A percentile compares a stretch with the other conserved stretches of the same genome.
Conservation (phyloP, 2,888 invertebrate genomes). For the Idaea biselata region DNA sequence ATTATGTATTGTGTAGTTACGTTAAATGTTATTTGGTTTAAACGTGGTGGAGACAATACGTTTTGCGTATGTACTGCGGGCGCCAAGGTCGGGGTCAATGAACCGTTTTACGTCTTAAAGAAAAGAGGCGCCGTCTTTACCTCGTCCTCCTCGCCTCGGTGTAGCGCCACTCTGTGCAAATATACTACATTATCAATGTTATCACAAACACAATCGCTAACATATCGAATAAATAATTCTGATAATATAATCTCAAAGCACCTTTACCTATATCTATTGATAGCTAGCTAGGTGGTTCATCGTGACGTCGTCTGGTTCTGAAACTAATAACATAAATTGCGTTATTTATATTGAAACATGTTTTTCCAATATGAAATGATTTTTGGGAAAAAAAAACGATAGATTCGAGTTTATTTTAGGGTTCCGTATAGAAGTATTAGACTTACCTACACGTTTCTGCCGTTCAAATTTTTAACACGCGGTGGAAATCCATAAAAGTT, state of each 20-base stretch:
- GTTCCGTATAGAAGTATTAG: too few relatives aligned
- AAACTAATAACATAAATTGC: constrained; percentile 3
- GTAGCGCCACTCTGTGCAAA: constrained; percentile 38
- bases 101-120: constrained; percentile 70
- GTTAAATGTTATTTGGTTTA: not conserved
- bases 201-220: constrained; percentile 12
- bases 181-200: constrained; percentile 37
- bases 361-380: too few relatives aligned
- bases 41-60: constrained; percentile 46
- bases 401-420: too few relatives aligned
- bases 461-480: too few relatives aligned
- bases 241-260: constrained; percentile 5
- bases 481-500: too few relatives aligned
- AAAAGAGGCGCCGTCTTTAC: constrained; percentile 42
- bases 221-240: constrained; percentile 15
- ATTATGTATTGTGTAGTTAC: not conserved
- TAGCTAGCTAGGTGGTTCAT: not conserved
- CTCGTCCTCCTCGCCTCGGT: constrained; percentile 18
- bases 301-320: constrained; percentile 3
- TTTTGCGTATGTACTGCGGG: constrained; percentile 52
- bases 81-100: constrained; percentile 74
- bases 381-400: too few relatives aligned
- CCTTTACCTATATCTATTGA: not conserved
- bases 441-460: too few relatives aligned
- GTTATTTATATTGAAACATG: too few relatives aligned